Percentiles rank a stretch among this genome's conserved stretches.
Conservation (phyloP, 2,113 vertebrate genomes). For the Lepus timidus region DNA sequence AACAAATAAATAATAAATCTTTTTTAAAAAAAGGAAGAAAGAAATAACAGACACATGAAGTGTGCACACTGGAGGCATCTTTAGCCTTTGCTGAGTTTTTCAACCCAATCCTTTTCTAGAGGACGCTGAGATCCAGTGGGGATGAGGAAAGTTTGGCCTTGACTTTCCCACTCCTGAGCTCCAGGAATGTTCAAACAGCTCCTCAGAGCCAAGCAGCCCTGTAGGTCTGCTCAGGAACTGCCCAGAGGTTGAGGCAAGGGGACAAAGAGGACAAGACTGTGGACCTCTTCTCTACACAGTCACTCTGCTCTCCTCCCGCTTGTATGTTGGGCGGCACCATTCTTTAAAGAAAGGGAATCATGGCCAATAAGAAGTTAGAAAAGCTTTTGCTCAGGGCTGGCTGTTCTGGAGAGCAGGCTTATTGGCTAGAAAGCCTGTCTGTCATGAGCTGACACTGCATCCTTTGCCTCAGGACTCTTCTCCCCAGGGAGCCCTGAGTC, state of each 20-base stretch:
- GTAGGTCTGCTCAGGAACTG: neutral
- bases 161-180: rapidly evolving
- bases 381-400: neutral
- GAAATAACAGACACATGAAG: neutral
- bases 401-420: neutral
- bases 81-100: neutral
- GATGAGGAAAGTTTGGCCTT: neutral
- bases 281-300: neutral
- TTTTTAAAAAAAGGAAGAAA: neutral
- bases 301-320: neutral
- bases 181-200: neutral
- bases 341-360: neutral
- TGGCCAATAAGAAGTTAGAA: neutral
- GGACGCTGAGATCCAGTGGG: neutral
- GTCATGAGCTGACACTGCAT: too few relatives aligned
- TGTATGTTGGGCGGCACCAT: neutral
- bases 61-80: too few relatives aligned
- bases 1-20: too few relatives aligned
- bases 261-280: neutral
- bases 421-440: neutral
- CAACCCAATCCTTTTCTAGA: neutral
- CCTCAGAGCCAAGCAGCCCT: neutral
- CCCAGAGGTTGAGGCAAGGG: neutral
- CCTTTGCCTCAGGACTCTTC: neutral
- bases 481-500: neutral